These are phyloP conservation scores for Polypedilum vanderplanki DNA, from an alignment of 1,140 invertebrate genomes.

Conservation along the genomic window DNA sequence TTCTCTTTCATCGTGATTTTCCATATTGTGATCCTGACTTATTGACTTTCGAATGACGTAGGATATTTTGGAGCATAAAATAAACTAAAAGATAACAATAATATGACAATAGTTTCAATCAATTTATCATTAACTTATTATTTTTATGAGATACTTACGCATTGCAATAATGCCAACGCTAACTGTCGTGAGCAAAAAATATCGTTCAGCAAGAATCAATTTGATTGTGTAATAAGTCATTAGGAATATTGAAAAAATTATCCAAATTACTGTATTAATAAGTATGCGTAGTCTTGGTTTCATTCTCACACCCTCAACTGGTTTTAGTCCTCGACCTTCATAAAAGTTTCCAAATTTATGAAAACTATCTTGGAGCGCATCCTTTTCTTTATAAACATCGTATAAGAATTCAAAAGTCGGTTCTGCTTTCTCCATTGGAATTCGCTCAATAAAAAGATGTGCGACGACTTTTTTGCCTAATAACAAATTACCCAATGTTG, in stretches of 20 bases:
- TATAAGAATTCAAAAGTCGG: neutral
- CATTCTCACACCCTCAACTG: neutral
- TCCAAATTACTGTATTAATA: neutral
- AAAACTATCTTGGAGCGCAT: neutral
- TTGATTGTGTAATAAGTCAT: neutral
- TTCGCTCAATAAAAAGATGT: conserved; percentile 10
- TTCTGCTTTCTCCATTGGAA: neutral
- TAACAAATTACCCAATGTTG: conserved; percentile 8
- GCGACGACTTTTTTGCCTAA: neutral
- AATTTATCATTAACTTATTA: neutral
- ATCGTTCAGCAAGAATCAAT: neutral
- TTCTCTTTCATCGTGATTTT: neutral
- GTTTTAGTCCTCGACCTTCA: neutral
- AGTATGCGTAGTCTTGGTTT: neutral
- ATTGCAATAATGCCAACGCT: neutral
- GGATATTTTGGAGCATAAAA: neutral
- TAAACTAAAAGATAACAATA: neutral
- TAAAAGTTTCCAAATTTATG: conserved; percentile 8
- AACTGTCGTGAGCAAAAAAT: neutral
- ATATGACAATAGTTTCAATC: neutral
- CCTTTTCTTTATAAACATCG: neutral
- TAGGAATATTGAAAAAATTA: neutral
- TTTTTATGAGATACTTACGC: neutral
- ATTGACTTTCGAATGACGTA: neutral
- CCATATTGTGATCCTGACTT: conserved; percentile 21